A percentile compares a stretch with the other conserved stretches of the same genome.
Evolutionary conservation across 1,140 invertebrate species (phyloP).

Genomic region (Platyura marginata): DNA sequence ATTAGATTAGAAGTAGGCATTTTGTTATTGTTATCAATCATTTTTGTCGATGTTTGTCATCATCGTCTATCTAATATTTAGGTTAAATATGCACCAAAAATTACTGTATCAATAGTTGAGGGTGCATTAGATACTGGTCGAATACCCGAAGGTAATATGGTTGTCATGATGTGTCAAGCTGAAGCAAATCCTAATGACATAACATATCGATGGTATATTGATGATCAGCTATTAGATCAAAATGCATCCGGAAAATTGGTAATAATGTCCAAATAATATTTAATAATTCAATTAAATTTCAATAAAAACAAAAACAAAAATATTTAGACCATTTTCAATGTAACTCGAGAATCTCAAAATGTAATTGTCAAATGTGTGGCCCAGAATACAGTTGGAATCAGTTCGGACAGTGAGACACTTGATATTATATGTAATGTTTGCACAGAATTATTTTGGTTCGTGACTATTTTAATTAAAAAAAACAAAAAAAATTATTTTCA

Average conservation of each 20-base stretch:
- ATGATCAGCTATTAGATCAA: conserved; percentile 41
- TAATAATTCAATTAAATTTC: background rate
- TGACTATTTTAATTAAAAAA: no score
- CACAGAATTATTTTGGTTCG: no score
- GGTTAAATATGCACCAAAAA: conserved; percentile 79
- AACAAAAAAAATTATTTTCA: no score
- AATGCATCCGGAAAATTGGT: conserved; percentile 9
- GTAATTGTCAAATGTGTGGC: conserved; percentile 65
- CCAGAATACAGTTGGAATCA: conserved; percentile 56
- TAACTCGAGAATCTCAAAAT: conserved; percentile 49
- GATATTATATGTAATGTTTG: conserved; percentile 61
- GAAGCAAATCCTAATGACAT: conserved; percentile 59
- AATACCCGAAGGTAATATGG: conserved; percentile 64
- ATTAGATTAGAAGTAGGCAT: conserved; percentile 39
- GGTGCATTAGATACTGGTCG: conserved; percentile 36
- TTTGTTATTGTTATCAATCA: background rate
- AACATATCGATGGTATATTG: conserved; percentile 52
- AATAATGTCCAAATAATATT: background rate
- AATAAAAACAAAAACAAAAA: background rate
- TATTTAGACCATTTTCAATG: conserved; percentile 36
- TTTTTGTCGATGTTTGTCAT: background rate
- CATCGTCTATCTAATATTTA: conserved; percentile 26
- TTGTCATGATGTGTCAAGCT: conserved; percentile 54
- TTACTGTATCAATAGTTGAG: conserved; percentile 34
- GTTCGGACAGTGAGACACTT: conserved; percentile 52